Base-by-base conservation (phyloP, 1,140 invertebrate species). In the Aphis gossypii region DNA sequence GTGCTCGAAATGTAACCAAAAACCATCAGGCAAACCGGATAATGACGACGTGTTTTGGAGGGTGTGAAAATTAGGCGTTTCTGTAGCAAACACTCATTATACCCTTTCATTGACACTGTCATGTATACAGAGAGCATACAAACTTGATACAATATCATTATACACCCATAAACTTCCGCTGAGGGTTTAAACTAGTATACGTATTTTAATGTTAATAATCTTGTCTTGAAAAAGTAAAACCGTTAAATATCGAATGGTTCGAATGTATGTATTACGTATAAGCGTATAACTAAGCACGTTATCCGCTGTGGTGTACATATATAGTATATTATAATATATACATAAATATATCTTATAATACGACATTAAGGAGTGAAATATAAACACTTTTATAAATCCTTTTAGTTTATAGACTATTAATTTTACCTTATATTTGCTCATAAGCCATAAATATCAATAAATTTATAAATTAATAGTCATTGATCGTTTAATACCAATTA, bases 41-140 rank as follows among this genome's bases (percentile, higher is more conserved):
- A 60, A 60, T 60, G 51, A 60, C 88, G 35, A 60, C 48, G 35
- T 41, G n/a, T 88, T 51, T 88, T 41, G 8, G 51, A 44, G 88
- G n/a, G 88, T 60, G 88, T 30, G 88, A 90, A 90, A 60, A 90
- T 90, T 90, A 60, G 88, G 88, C 88, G 88, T 60, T 60, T 60
- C 51, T 41, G 56, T 38, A 30, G 21, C 35, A 90, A 60, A 90
- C 88, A 54, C 25, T 56, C 35, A 38, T 11, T 41, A 87, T 87
- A 60, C 86, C 46, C 86, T 35, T 51, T 51, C 51, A 60, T 56
- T 41, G 51, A 88, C 2, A 88, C 46, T 38, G 30, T 87, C 6
- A 88, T 88, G 23, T 54, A 38, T 51, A 54, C n/a, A 88, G 87
- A 48, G 51, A 88, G 54, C 20, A 38, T 38, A 88, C n/a, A 38